A percentile compares a stretch with the other conserved stretches of the same genome.
Conservation (phyloP, 2,888 invertebrate species). For the Deilephila elpenor region DNA sequence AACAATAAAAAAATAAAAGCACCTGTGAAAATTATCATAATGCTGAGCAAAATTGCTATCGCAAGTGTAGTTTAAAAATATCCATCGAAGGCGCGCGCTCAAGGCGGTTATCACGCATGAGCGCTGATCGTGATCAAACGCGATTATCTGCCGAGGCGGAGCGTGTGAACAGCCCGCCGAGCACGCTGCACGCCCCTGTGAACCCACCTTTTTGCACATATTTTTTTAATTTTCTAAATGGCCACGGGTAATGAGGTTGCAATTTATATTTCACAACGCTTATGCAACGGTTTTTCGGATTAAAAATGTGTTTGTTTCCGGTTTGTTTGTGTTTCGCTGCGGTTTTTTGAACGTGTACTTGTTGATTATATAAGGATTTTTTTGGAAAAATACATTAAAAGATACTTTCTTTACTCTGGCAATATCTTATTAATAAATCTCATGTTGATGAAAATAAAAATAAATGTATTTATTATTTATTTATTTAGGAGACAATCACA, state of each 20-base stretch:
- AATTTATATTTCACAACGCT: not conserved
- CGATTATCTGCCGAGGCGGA: constrained; percentile 54
- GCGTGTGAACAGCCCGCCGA: constrained; percentile 56
- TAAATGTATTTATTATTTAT: no score
- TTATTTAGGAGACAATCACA: no score
- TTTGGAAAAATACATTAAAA: no score
- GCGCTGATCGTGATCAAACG: constrained; percentile 76
- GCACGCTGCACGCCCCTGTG: constrained; percentile 22
- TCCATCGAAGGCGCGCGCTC: constrained; percentile 49
- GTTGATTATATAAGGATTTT: no score
- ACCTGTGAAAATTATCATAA: constrained; percentile 3
- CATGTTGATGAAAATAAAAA: no score
- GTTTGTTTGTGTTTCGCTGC: not conserved
- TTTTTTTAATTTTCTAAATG: constrained; percentile 29
- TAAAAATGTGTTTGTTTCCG: not conserved
- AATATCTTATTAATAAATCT: no score
- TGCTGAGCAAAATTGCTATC: constrained; percentile 5
- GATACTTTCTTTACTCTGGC: no score
- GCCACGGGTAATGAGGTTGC: constrained; percentile 29
- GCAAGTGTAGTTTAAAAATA: constrained; percentile 52
- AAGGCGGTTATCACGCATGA: constrained; percentile 61
- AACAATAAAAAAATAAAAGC: not conserved
- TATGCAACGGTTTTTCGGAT: constrained; percentile 3
- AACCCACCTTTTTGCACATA: constrained; percentile 21
- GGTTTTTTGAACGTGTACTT: not conserved